These are phyloP conservation scores for Eurystomus glaucurus DNA, from an alignment of 2,797 vertebrate genomes.

Conservation along the genomic window DNA sequence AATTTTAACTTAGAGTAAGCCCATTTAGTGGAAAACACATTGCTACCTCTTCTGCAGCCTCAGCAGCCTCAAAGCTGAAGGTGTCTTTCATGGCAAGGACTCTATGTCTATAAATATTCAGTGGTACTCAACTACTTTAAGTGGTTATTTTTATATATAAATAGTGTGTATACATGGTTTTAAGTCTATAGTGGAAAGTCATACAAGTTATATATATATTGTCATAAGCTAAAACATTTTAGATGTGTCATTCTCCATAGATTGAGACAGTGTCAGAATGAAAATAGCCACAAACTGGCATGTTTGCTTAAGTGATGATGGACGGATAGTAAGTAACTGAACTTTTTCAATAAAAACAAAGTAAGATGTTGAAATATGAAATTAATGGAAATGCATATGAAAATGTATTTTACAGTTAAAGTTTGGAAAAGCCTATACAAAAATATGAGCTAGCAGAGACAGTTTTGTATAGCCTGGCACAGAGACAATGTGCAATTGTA, in stretches of 20 bases:
- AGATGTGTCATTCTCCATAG: neutral
- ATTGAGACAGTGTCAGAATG: neutral
- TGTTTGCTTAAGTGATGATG: neutral
- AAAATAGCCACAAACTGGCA: neutral
- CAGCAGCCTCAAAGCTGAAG: neutral
- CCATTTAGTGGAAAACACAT: neutral
- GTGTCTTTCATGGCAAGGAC: neutral
- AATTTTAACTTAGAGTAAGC: neutral
- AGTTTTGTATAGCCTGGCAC: neutral
- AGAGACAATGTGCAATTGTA: accelerated
- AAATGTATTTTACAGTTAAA: neutral
- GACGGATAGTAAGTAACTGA: neutral
- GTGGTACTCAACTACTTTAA: neutral
- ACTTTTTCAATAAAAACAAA: neutral
- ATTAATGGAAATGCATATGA: neutral
- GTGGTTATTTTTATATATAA: neutral
- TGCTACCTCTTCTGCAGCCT: neutral
- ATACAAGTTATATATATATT: neutral
- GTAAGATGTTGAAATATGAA: neutral
- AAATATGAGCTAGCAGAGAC: neutral
- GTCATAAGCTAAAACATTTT: neutral
- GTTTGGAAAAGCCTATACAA: neutral
- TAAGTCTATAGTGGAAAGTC: neutral
- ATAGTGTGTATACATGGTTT: neutral
- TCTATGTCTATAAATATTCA: neutral